A percentile compares a stretch with the other conserved stretches of the same genome.
phyloP scores from a whole-genome alignment of 2,797 vertebrate species.

The Halcyon leucocephala region DNA sequence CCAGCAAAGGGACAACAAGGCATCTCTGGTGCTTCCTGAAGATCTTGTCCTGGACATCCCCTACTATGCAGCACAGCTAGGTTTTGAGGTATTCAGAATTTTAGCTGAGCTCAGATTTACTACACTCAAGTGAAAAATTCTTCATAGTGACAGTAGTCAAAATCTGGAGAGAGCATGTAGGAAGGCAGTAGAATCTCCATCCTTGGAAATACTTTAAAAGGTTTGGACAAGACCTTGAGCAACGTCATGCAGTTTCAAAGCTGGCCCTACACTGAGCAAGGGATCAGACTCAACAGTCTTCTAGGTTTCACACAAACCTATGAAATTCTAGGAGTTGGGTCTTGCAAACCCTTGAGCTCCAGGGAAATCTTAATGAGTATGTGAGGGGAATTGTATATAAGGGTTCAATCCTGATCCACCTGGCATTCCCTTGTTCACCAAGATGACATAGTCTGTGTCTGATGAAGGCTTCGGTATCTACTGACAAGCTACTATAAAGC shows the following conservation, averaged over 20 bases:
- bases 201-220: background rate
- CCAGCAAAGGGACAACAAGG: background rate
- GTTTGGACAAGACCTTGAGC: background rate
- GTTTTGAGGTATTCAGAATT: background rate
- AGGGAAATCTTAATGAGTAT: background rate
- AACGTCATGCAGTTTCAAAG: background rate
- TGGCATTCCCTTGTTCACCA: rapidly evolving
- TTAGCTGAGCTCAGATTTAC: background rate
- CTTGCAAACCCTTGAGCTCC: background rate
- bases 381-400: rapidly evolving
- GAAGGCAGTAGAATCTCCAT: background rate
- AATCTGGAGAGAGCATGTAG: background rate
- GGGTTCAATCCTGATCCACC: background rate
- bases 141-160: background rate
- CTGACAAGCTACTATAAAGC: background rate
- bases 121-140: background rate
- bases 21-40: background rate
- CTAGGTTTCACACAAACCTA: background rate
- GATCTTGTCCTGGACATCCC: background rate
- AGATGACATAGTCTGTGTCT: background rate
- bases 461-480: background rate
- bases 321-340: background rate
- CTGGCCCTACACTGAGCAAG: background rate
- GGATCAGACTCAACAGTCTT: background rate
- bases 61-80: rapidly evolving